Evolutionary conservation across 2,888 invertebrate genomes (phyloP).

Genomic region (Thelaira solivaga): DNA sequence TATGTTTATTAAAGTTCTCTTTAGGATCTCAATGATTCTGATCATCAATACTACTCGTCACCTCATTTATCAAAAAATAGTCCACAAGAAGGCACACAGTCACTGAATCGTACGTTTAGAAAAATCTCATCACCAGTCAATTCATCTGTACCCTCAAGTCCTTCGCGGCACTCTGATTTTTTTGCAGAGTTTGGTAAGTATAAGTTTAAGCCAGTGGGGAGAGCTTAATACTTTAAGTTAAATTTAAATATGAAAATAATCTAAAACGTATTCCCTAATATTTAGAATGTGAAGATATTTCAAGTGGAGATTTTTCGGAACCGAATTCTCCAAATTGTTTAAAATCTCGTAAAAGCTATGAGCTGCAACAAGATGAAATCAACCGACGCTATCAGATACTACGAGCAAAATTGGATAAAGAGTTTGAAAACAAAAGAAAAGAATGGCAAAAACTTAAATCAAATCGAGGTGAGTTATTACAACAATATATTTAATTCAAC

Average conservation of each 20-base stretch:
- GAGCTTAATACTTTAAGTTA: too few relatives aligned
- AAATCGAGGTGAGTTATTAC: conserved; percentile 66
- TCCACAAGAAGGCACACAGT: conserved; percentile 74
- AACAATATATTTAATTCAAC: neutral
- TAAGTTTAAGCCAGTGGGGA: too few relatives aligned
- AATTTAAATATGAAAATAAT: neutral
- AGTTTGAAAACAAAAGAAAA: conserved; percentile 84
- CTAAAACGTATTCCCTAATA: neutral
- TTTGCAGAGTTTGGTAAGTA: conserved; percentile 82
- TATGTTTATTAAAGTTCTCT: neutral
- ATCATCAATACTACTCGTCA: conserved; percentile 73
- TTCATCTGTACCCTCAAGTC: conserved; percentile 83
- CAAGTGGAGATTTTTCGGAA: conserved; percentile 78
- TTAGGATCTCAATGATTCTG: conserved; percentile 71
- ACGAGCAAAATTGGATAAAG: conserved; percentile 84
- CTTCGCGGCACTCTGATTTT: conserved; percentile 82
- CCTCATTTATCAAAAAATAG: conserved; percentile 75
- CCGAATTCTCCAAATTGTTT: conserved; percentile 74
- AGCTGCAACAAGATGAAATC: conserved; percentile 81
- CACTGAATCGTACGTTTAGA: conserved; percentile 78
- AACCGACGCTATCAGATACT: conserved; percentile 84
- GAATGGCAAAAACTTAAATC: conserved; percentile 79
- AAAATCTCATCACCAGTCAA: conserved; percentile 78
- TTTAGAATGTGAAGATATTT: conserved; percentile 76
- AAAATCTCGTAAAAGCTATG: conserved; percentile 69